A percentile compares a stretch with the other conserved stretches of the same genome.
Evolutionary conservation across 2,888 invertebrate genomes (phyloP).

Genomic region (Hydroisotoma schaefferi): DNA sequence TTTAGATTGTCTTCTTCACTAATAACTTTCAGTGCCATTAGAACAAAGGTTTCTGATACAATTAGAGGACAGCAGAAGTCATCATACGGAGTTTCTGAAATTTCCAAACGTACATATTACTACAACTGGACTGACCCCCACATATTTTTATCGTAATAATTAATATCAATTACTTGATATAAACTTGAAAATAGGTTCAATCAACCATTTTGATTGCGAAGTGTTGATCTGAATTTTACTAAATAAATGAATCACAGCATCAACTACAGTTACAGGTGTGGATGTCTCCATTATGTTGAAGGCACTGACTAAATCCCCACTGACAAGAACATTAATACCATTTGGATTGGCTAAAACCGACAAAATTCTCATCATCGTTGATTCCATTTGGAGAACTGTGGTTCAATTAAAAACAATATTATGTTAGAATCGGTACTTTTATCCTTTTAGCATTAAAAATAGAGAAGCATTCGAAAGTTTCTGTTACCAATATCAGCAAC

Average conservation of each 20-base stretch:
- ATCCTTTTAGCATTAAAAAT: background rate
- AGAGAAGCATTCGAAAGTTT: background rate
- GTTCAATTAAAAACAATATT: conserved; percentile 24
- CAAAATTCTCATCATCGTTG: conserved; percentile 78
- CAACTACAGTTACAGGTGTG: conserved; percentile 69
- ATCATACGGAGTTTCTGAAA: conserved; percentile 46
- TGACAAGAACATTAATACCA: conserved; percentile 45
- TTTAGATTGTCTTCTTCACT: conserved; percentile 71
- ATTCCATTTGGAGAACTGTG: conserved; percentile 68
- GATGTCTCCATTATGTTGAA: conserved; percentile 45
- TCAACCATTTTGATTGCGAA: conserved; percentile 68
- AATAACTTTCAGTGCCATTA: conserved; percentile 74
- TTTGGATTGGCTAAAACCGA: conserved; percentile 64
- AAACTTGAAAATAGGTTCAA: conserved; percentile 73
- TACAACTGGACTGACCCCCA: no score
- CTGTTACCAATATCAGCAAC: conserved; percentile 44
- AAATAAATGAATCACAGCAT: conserved; percentile 81
- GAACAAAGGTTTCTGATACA: conserved; percentile 79
- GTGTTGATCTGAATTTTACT: conserved; percentile 72
- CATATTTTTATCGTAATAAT: conserved; percentile 1
- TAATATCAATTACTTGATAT: conserved; percentile 55
- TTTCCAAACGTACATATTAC: conserved; percentile 23
- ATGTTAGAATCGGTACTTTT: background rate
- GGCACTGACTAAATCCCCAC: conserved; percentile 43
- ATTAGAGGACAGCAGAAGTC: conserved; percentile 48